Percentiles rank a stretch among this genome's conserved stretches.
These are phyloP conservation scores for Araneus ventricosus DNA, from an alignment of 1,140 invertebrate genomes.

Conservation along the genomic window DNA sequence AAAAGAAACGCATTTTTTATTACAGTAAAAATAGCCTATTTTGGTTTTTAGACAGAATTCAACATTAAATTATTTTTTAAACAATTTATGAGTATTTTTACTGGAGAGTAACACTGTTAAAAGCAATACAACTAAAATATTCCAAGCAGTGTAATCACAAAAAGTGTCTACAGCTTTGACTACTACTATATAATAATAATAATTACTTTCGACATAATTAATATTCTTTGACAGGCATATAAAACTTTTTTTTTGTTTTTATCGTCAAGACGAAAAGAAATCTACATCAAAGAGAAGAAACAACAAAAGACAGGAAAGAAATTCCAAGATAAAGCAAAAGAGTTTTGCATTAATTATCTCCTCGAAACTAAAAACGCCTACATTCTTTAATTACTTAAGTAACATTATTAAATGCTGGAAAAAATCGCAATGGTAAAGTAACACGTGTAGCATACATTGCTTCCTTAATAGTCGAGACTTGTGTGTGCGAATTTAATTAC, in stretches of 20 bases:
- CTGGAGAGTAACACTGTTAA: too few relatives aligned
- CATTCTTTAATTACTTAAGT: slow-evolving; percentile 71
- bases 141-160: too few relatives aligned
- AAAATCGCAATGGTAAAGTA: slow-evolving; percentile 37
- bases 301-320: slow-evolving; percentile 11
- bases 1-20: too few relatives aligned
- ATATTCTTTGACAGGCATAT: background rate
- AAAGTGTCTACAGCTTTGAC: too few relatives aligned
- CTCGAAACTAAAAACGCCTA: slow-evolving; percentile 48
- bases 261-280: background rate
- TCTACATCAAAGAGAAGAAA: background rate
- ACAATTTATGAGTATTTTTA: too few relatives aligned
- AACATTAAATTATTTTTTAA: too few relatives aligned
- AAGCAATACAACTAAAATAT: too few relatives aligned
- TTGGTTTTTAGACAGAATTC: too few relatives aligned
- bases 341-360: slow-evolving; percentile 68
- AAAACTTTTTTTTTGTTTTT: slow-evolving; percentile 12
- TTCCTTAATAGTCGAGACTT: slow-evolving; percentile 48
- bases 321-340: background rate
- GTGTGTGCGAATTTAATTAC: slow-evolving; percentile 72
- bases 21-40: too few relatives aligned
- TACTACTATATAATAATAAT: slow-evolving; percentile 4
- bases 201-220: slow-evolving; percentile 55
- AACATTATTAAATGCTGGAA: slow-evolving; percentile 70
- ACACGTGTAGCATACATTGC: slow-evolving; percentile 21